Evolutionary conservation across 2,888 invertebrate genomes (phyloP), one percentile per base, ranked within the genome.

Genomic region (Stegophylla sp.): DNA sequence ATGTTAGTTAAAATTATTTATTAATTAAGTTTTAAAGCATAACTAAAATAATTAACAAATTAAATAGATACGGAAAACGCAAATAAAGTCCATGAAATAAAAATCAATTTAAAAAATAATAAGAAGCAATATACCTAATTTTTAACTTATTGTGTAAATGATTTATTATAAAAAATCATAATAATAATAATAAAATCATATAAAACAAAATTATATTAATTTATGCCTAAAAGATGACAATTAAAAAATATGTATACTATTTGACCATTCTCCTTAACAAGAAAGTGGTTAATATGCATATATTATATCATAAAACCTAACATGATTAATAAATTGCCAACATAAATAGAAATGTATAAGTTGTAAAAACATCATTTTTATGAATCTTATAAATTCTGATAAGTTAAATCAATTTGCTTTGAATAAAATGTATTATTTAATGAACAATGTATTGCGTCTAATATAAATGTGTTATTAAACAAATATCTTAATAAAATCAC

Each of bases 201-300:
- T 34, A 34, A 34, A 34, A 34, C 20, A 23, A 3, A 56, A 56
- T 56, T 56, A n/a, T 45, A 15, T 45, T 13, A 0, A 56, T 20
- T 9, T 23, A 9, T 34, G 20, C 20, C 10, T 9, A 23, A 56
- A 56, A 56, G 34, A 56, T 56, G 4, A 20, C 20, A 72, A 56
- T 20, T 56, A 41, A 53, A 75, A 53, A 26, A 53, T 53, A 26
- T 76, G 64, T 76, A 76, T 76, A 66, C 51, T 53, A 53, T 76
- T 76, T 76, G 75, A 76, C 75, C 75, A 66, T 66, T 76, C 66
- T 23, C 51, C 64, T 76, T 66, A 76, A 66, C 53, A 64, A 9
- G n/a, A 66, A 64, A 23, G 13, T 51, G 15, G 12, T 9, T 59
- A 59, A 23, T 1, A 61, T 34, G n/a, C 17, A 23, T 15, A 17